Conservation (phyloP, 2,113 vertebrate species). For the Salvelinus namaycush region DNA sequence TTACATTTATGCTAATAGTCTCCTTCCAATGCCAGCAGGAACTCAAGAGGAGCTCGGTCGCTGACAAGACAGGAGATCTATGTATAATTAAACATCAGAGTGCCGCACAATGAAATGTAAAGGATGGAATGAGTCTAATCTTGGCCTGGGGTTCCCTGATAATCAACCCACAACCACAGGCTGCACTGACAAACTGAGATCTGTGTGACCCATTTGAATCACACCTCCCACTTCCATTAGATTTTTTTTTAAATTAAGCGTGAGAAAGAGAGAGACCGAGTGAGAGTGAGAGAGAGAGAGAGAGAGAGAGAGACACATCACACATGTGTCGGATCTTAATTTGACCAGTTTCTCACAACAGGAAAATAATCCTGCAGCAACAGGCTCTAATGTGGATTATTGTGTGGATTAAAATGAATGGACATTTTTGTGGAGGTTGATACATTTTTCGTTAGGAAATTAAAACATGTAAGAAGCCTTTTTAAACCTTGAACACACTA, state of each 20-base stretch:
- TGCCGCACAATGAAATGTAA: slow-evolving; percentile 31
- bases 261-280: slow-evolving; percentile 20
- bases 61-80: slow-evolving; percentile 46
- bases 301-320: slow-evolving; percentile 31
- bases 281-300: neutral
- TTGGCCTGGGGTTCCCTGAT: slow-evolving; percentile 51
- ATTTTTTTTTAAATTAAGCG: slow-evolving; percentile 75
- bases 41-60: slow-evolving; percentile 33
- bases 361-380: too few relatives aligned
- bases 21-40: slow-evolving; percentile 21
- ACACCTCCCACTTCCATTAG: slow-evolving; percentile 66
- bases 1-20: slow-evolving; percentile 57
- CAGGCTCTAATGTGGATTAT: neutral
- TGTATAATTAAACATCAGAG: slow-evolving; percentile 57
- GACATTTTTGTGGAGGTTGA: too few relatives aligned
- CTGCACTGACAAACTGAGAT: slow-evolving; percentile 46
- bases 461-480: slow-evolving; percentile 39
- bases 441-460: too few relatives aligned
- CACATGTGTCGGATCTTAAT: neutral
- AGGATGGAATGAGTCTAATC: slow-evolving; percentile 53
- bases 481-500: neutral
- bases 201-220: slow-evolving; percentile 69
- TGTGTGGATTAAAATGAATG: too few relatives aligned
- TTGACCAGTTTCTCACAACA: too few relatives aligned
- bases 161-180: slow-evolving; percentile 40